Conservation (phyloP, 2,888 invertebrate genomes). For the Tridacna gigas region DNA sequence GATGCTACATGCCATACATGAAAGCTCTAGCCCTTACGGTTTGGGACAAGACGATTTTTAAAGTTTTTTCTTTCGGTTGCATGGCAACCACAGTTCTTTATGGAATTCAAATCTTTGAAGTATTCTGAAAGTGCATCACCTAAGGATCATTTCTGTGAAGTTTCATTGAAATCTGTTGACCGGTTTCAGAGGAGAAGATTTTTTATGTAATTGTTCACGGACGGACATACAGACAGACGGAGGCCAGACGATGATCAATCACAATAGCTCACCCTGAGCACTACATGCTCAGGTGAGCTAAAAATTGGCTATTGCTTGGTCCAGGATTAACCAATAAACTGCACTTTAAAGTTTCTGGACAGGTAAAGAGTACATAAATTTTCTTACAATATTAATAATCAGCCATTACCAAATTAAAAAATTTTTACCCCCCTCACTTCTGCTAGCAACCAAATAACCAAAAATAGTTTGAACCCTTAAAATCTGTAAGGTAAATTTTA, state of each 20-base stretch:
- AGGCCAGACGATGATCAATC: neutral
- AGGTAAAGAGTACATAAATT: neutral
- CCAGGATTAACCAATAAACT: neutral
- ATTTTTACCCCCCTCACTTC: neutral
- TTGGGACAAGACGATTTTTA: neutral
- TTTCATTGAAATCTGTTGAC: neutral
- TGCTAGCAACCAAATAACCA: neutral
- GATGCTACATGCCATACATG: no score
- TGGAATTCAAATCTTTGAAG: neutral
- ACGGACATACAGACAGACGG: neutral
- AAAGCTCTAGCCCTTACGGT: no score
- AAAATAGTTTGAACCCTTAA: neutral
- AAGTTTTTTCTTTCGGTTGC: neutral
- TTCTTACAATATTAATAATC: neutral
- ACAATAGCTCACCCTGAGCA: no score
- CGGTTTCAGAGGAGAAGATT: neutral
- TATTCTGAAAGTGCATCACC: neutral
- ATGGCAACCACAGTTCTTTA: neutral
- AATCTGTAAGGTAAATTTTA: neutral
- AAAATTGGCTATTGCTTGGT: no score
- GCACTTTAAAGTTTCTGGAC: neutral
- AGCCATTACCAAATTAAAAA: neutral
- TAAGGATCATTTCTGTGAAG: neutral
- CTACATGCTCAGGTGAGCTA: no score
- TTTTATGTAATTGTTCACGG: no score